Percentiles rank a stretch among this genome's conserved stretches.
Conservation (phyloP, 2,888 invertebrate species). For the Cantharis lateralis region DNA sequence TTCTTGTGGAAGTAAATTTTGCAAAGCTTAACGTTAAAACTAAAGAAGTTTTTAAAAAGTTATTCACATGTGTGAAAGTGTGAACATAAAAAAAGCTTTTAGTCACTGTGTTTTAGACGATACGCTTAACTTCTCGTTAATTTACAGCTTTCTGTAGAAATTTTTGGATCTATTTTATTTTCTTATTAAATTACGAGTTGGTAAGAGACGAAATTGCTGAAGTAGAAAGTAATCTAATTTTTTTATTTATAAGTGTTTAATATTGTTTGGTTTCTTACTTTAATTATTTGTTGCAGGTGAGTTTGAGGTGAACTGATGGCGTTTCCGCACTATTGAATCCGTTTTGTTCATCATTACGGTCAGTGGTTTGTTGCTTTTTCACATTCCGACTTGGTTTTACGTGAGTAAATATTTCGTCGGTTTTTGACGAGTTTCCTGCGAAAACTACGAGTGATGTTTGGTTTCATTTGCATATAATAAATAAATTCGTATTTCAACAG, state of each 20-base stretch:
- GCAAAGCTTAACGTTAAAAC: not conserved
- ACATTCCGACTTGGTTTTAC: constrained; percentile 7
- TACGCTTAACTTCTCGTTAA: not conserved
- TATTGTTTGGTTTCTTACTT: not conserved
- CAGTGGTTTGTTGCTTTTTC: constrained; percentile 30
- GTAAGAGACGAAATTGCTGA: not conserved
- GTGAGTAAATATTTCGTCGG: constrained; percentile 6
- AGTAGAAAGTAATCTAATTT: not conserved
- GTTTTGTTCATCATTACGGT: constrained; percentile 27
- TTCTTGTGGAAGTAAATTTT: not conserved
- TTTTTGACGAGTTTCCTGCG: not conserved
- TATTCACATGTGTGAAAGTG: not conserved
- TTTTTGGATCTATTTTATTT: not conserved
- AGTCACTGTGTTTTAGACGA: not conserved
- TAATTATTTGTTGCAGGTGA: constrained; percentile 26
- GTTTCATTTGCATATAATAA: constrained; percentile 16
- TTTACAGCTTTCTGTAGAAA: not conserved
- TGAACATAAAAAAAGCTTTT: not conserved
- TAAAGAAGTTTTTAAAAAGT: not conserved
- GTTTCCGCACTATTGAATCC: constrained; percentile 16
- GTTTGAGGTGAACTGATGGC: constrained; percentile 12
- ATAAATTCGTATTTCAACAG: constrained; percentile 9
- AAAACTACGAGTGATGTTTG: not conserved
- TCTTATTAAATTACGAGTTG: not conserved
- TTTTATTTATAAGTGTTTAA: not conserved